Base-by-base conservation (phyloP, 2,113 vertebrate genomes). In the Zosterops lateralis region DNA sequence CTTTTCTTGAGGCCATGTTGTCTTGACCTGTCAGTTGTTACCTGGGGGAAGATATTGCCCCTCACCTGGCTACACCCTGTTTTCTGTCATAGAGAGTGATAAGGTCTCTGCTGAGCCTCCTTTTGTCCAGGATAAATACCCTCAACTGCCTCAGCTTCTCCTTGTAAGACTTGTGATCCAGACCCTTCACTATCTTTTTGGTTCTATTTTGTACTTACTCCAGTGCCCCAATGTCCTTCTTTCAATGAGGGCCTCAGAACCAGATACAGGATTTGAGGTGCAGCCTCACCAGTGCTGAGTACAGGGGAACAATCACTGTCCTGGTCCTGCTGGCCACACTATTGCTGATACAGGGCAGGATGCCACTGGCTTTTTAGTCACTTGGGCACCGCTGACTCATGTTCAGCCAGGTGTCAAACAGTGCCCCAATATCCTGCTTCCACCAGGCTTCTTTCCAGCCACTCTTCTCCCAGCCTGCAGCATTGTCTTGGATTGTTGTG, bases 301-400 rank as follows among this genome's bases (percentile, higher is more conserved):
- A 26, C 25, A 21, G 21, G 9, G 34, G 8, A 5, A 9, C 3
- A 6, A 15, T 26, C 14, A 1, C 5, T 32, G 26, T 0, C 26
- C 28, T 80, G 34, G 7, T 28, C 34, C 66, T 57, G 42, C 50
- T 65, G 34, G 14, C 34, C 31, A 36, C 29, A 9, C 20, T 31
- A 8, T 34, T 48, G 25, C 11, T 72, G 58, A 10, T 4, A 18
- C 31, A 57, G 21, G 4, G 5, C 58, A 65, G 42, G 31, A 31
- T 72, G 34, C 18, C 58, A 17, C 1, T 32, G 31, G 22, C 4
- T 7, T 51, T 38, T 50, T 79, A 31, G 34, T 24, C 57, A 42
- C 57, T 6, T 34, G 42, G 25, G 17, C 17, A 79, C 31, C 8
- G 11, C 10, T 64, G 42, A 21, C 20, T 42, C 25, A 15, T 18